Evolutionary conservation across 2,888 invertebrate species (phyloP), one percentile per base, ranked within the genome.

Genomic region (Aphodius granarius): DNA sequence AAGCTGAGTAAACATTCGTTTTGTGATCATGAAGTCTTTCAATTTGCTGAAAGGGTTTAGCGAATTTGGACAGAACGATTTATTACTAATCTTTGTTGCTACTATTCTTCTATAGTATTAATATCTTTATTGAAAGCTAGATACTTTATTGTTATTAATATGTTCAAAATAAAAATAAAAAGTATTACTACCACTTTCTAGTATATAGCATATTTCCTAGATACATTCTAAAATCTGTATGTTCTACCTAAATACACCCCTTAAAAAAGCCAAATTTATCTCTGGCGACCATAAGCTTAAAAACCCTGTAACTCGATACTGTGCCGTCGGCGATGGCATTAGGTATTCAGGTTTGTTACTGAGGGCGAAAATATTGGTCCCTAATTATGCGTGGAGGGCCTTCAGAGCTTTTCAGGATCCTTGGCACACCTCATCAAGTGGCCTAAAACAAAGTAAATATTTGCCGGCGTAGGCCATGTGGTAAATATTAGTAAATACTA

Each of bases 401-500:
- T 43, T 6, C 43, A 3, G 2, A 43, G 43, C 6, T 13, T 43
- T 43, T 3, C 43, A 43, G 43, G 43, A n/a, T n/a, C 43, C 9
- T 9, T 13, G 43, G 43, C 13, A 43, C 43, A 43, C 43, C 43
- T 43, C 43, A 43, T 43, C 43, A 43, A 43, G 43, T 43, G 43
- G 43, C 43, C 43, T 43, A 43, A 68, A 73, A 73, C 43, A 71
- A 76, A 78, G 84, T 82, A 84, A 86, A 83, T 83, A 84, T 83
- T 84, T 83, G 81, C 80, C 82, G 84, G 83, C 77, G 75, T 76
- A 77, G 76, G 79, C 81, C 84, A 84, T 83, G 82, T 83, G 83
- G 84, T 82, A 83, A 84, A 83, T 83, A 84, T 84, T 84, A 84
- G 83, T 83, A 82, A 82, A 83, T 82, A 82, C 43, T 43, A 43